Evolutionary conservation across 2,888 invertebrate species (phyloP), one percentile per base, ranked within the genome.

Genomic region (Rhodophaea formosa): DNA sequence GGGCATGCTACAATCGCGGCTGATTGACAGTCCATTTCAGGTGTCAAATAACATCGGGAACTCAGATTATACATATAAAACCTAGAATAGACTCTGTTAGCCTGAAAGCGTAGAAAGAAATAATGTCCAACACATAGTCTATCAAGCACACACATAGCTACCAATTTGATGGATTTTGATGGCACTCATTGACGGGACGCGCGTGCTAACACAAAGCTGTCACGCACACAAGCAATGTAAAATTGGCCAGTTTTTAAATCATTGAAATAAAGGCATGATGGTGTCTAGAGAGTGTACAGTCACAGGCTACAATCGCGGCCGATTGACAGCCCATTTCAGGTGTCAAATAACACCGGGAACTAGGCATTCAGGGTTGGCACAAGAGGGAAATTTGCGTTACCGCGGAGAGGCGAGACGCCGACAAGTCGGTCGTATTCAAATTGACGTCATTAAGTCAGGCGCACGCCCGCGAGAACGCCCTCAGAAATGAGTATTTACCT

Each of bases 381-480:
- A 62, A 73, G 63, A 71, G 67, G 77, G 79, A 80, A 82, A 86
- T 86, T 80, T 81, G 72, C 79, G 77, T 80, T 75, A 76, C 72
- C 75, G 69, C 60, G 30, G 68, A 72, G 69, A 72, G 70, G 73
- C 74, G 77, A 65, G 73, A 75, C 72, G 70, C 72, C 71, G 75
- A 74, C 77, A 75, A 75, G 76, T 70, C 72, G 72, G 73, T 72
- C 74, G 75, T 77, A 82, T 84, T 82, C 79, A 84, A 87, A 86
- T 84, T 82, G 80, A 78, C 72, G 77, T 76, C 75, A 83, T 85
- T 85, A 85, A 80, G 72, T 72, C 72, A 67, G 71, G 74, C 65
- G 70, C 74, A 76, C 71, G 67, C n/a, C 56, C 56, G 60, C 64
- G 60, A 75, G 71, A 67, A 66, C 68, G 71, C 70, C 66, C 71